phyloP scores from a whole-genome alignment of 2,888 invertebrate species.

The Megastigmus dorsalis region DNA sequence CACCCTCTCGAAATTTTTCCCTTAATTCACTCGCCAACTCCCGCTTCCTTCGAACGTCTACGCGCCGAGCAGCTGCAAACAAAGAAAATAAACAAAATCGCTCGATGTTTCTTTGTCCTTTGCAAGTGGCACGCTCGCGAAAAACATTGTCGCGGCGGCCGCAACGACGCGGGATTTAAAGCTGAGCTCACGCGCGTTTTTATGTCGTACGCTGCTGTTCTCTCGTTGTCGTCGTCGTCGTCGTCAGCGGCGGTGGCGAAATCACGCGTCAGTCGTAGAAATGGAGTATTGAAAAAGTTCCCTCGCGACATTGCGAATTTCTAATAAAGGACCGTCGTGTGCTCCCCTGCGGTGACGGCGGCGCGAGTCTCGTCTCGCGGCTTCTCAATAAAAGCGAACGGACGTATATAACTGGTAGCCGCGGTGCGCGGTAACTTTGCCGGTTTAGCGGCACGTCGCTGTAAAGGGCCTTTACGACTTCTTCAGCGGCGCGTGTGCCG shows the following conservation, averaged over 20 bases:
- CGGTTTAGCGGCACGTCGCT: conserved; percentile 34
- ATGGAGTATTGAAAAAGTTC: conserved; percentile 63
- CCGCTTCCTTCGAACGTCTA: background rate
- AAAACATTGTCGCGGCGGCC: background rate
- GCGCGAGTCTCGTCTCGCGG: no score
- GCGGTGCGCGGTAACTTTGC: conserved; percentile 44
- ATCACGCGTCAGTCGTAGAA: conserved; percentile 33
- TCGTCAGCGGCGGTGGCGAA: no score
- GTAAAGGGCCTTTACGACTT: conserved; percentile 56
- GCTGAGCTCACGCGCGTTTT: conserved; percentile 49
- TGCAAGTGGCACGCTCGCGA: no score
- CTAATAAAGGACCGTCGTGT: conserved; percentile 60
- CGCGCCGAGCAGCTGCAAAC: no score
- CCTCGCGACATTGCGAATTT: conserved; percentile 57
- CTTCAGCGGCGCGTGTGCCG: conserved; percentile 37
- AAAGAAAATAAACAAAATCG: no score
- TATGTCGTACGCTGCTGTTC: conserved; percentile 25
- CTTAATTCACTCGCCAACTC: background rate
- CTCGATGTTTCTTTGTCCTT: no score
- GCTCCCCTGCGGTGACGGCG: background rate
- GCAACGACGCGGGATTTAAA: background rate
- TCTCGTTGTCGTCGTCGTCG: no score
- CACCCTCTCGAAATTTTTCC: background rate
- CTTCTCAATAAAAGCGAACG: conserved; percentile 60
- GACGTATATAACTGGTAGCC: no score